phyloP scores from a whole-genome alignment of 2,888 invertebrate species.

The Boloria euphrosyne region DNA sequence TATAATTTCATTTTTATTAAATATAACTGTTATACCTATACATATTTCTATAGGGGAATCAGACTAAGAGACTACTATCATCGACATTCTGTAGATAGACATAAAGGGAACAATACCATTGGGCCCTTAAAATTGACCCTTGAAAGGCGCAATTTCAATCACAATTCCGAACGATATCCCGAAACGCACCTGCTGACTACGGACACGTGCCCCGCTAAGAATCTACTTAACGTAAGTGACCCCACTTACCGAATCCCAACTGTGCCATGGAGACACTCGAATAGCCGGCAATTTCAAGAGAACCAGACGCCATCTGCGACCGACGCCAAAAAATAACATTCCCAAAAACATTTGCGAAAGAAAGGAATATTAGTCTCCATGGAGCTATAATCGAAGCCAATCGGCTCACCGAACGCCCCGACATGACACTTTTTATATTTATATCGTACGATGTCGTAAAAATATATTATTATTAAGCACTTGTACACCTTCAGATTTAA shows the following conservation, averaged over 20 bases:
- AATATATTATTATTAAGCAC: constrained; percentile 57
- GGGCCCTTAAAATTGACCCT: constrained; percentile 61
- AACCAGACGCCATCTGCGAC: constrained; percentile 74
- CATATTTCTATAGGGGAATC: neutral
- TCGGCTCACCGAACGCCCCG: constrained; percentile 70
- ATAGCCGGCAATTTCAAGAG: constrained; percentile 69
- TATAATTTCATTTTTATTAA: no score
- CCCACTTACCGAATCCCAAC: constrained; percentile 70
- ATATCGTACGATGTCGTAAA: constrained; percentile 69
- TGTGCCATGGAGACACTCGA: constrained; percentile 64
- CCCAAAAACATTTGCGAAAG: constrained; percentile 77
- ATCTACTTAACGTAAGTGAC: constrained; percentile 80
- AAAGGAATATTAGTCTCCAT: constrained; percentile 81
- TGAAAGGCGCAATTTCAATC: constrained; percentile 70
- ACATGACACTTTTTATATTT: constrained; percentile 74
- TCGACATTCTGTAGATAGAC: constrained; percentile 32
- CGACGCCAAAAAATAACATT: constrained; percentile 79
- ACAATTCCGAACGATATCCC: constrained; percentile 57
- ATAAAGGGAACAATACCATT: constrained; percentile 48
- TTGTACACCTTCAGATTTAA: constrained; percentile 58
- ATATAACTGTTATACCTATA: neutral
- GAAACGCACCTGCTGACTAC: constrained; percentile 71
- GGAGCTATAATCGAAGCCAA: constrained; percentile 81
- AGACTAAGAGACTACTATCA: neutral
- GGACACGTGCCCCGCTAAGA: constrained; percentile 75